Base-by-base conservation (phyloP, 2,113 vertebrate genomes). In the Sylvietta virens region DNA sequence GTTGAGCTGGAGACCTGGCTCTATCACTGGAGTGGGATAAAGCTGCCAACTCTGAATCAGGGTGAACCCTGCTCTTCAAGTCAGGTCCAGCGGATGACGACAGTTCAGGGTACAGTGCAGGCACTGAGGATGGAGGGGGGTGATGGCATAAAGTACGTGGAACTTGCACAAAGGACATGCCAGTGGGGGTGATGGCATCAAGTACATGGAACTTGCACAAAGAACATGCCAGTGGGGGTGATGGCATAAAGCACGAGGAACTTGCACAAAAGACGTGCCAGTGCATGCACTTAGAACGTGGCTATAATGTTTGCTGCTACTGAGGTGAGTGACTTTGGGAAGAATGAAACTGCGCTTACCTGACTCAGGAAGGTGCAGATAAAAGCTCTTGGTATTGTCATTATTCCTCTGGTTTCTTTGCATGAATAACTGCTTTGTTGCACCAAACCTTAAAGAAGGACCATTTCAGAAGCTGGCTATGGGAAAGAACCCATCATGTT, bases 161-260 rank as follows among this genome's bases (percentile, higher is more conserved):
- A 56, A 66, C 48, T 21, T 1, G 15, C 42, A 53, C 15, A 44
- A 28, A 73, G 56, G n/a, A 10, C 11, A n/a, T 21, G 15, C 6
- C 3, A 62, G 24, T 5, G 16, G n/a, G n/a, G n/a, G n/a, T n/a
- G n/a, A n/a, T n/a, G 24, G 27, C n/a, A 31, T 3, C 21, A 66
- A 74, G 10, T 13, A 65, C 3, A 4, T 2, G 16, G 22, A 56
- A 66, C 48, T 21, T 1, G 15, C 42, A 53, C 15, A 44, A 28
- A 73, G 56, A 31, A 10, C 11, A n/a, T 21, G 15, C 6, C 3
- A 62, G 24, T 5, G 0, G 1, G 8, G 1, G 2, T 21, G 11
- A 48, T 39, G 24, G 27, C n/a, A 31, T 3, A 23, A 66, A 74
- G 10, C 14, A 65, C 3, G 4, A 2, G 16, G 22, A 56, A 66